Evolutionary conservation across 2,113 vertebrate species (phyloP).

Genomic region (Megaleporinus macrocephalus): DNA sequence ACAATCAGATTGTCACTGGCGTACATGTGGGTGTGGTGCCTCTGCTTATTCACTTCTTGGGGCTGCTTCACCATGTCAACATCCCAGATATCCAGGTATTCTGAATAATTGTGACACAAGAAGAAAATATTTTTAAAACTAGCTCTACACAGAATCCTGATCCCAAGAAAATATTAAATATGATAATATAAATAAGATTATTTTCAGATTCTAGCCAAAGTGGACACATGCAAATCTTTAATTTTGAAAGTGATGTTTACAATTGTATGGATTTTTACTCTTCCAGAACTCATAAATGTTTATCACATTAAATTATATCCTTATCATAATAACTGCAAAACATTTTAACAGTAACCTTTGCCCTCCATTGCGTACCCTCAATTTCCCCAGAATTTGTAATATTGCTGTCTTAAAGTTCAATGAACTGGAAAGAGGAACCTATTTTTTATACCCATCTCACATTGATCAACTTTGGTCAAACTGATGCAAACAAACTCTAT

Average conservation of each 20-base stretch:
- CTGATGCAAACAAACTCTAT: no score
- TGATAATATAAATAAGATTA: no score
- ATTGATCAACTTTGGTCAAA: no score
- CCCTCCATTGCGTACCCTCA: no score
- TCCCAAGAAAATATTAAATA: not conserved
- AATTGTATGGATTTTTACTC: no score
- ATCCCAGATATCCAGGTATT: constrained; percentile 79
- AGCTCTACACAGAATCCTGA: not conserved
- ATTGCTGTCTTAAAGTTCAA: not conserved
- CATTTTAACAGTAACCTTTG: no score
- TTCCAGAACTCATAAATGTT: no score
- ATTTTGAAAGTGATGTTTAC: no score
- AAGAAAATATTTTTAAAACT: not conserved
- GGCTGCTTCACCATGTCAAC: constrained; percentile 79
- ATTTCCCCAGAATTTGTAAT: constrained; percentile 1
- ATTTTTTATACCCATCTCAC: not conserved
- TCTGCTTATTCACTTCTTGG: constrained; percentile 79
- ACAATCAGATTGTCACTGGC: constrained; percentile 81
- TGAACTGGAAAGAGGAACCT: not conserved
- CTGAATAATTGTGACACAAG: constrained; percentile 64
- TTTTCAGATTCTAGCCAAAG: no score
- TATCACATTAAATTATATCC: no score
- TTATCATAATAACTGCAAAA: no score
- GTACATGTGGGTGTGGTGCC: constrained; percentile 85
- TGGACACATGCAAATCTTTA: no score